Conservation (phyloP, 2,888 invertebrate species). For the Caenorhabditis imperialis region DNA sequence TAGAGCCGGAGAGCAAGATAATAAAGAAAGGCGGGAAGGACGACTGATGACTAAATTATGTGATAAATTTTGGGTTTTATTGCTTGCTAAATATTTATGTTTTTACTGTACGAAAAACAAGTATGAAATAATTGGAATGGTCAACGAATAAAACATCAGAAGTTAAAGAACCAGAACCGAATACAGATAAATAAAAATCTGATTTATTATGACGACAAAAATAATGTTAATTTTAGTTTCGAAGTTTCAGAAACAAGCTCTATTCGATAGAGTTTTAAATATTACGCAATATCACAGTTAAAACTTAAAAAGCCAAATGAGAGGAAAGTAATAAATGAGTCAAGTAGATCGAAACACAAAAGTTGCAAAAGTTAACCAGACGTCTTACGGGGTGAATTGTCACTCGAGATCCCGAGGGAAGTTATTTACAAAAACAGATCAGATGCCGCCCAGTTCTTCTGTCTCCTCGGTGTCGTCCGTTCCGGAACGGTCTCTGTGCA, state of each 20-base stretch:
- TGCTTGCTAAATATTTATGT: background rate
- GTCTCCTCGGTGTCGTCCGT: conserved; percentile 35
- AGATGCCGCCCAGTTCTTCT: conserved; percentile 51
- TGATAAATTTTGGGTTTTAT: conserved; percentile 10
- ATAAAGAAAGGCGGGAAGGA: conserved; percentile 28
- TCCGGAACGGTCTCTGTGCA: conserved; percentile 34
- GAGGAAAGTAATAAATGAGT: conserved; percentile 10
- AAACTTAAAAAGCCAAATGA: background rate
- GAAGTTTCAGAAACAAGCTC: conserved; percentile 10
- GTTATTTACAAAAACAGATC: background rate
- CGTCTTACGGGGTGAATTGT: conserved; percentile 9
- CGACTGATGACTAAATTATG: conserved; percentile 10
- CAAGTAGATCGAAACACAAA: conserved; percentile 19
- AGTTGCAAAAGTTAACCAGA: conserved; percentile 11
- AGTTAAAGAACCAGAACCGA: too few relatives aligned
- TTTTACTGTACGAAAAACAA: conserved; percentile 3
- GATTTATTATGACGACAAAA: conserved; percentile 35
- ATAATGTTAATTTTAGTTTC: background rate
- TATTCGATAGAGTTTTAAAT: conserved; percentile 8
- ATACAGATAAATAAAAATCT: background rate
- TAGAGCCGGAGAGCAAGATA: too few relatives aligned
- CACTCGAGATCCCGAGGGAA: too few relatives aligned
- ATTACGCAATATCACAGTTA: conserved; percentile 34
- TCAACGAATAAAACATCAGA: conserved; percentile 25
- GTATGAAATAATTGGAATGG: conserved; percentile 30